Evolutionary conservation across 2,797 vertebrate genomes (phyloP), one percentile per base, ranked within the genome.

Genomic region (Silurus lanzhouensis): DNA sequence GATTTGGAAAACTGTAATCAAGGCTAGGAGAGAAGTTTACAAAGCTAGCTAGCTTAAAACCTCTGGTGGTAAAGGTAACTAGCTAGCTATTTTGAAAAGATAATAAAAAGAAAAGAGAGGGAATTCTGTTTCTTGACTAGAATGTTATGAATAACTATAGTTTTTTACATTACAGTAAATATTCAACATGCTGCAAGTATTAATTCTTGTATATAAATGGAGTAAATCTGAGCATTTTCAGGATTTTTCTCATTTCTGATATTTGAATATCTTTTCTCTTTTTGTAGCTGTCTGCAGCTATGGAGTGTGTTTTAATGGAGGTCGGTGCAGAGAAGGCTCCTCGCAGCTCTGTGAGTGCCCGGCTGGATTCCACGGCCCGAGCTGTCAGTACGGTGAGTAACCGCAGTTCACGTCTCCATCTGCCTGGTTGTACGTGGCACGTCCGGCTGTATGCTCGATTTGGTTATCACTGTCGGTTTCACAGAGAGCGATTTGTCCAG

Each of bases 361-460:
- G 22, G 70, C 90, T 0, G 96, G 96, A 4, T 98, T 97, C 92
- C 96, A 93, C 8, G 96, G 97, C 0, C 93, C 97, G 82, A 96
- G 93, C 92, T 98, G 97, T 86, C 96, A 97, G 92, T 95, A 96
- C 0, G 95, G 97, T 97, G 90, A 96, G 96, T 93, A 76, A 48
- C 55, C 57, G 57, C 76, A 48, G 76, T 25, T 58, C 25, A 76
- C 31, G n/a, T n/a, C n/a, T n/a, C n/a, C n/a, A n/a, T n/a, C n/a
- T n/a, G 6, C 15, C 17, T 27, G 10, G 7, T 8, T 20, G 12
- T n/a, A 58, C 9, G 17, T 10, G 12, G n/a, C 67, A 22, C n/a
- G 20, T 71, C 48, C 6, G 44, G 22, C 9, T 20, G 22, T 20
- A 31, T n/a, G 10, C 52, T 38, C 25, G 13, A n/a, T 71, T 74